Conservation (phyloP, 1,140 invertebrate genomes). For the Drosophila sechellia region DNA sequence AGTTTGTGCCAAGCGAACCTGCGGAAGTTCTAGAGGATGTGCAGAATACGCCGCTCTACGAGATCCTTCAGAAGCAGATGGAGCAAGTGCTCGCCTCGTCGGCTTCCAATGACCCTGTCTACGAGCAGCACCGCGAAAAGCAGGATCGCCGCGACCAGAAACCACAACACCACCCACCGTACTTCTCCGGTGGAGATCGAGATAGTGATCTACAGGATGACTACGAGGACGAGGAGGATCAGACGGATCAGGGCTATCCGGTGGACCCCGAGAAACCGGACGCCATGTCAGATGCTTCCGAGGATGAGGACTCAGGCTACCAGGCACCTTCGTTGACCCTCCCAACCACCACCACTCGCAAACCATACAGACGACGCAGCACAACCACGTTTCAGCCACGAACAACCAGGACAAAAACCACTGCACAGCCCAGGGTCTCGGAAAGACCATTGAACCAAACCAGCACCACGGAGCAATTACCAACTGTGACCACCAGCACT, state of each 20-base stretch:
- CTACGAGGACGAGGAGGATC: slow-evolving; percentile 57
- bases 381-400: slow-evolving; percentile 33
- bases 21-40: slow-evolving; percentile 55
- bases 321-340: slow-evolving; percentile 21
- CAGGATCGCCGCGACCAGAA: slow-evolving; percentile 44
- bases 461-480: slow-evolving; percentile 24
- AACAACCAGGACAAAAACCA: slow-evolving; percentile 39
- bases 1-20: slow-evolving; percentile 67
- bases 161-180: slow-evolving; percentile 52
- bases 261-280: slow-evolving; percentile 57
- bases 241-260: slow-evolving; percentile 31
- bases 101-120: slow-evolving; percentile 61
- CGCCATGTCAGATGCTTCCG: slow-evolving; percentile 5
- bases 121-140: slow-evolving; percentile 52
- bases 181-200: slow-evolving; percentile 34
- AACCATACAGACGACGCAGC: slow-evolving; percentile 17
- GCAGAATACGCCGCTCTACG: slow-evolving; percentile 67
- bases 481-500: slow-evolving; percentile 1
- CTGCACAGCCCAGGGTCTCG: slow-evolving; percentile 6
- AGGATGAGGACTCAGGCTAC: slow-evolving; percentile 50
- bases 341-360: slow-evolving; percentile 15
- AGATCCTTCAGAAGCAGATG: slow-evolving; percentile 79
- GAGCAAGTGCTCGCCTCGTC: slow-evolving; percentile 69
- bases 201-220: slow-evolving; percentile 56
- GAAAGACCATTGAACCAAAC: slow-evolving; percentile 25